Evolutionary conservation across 2,888 invertebrate genomes (phyloP), one percentile per base, ranked within the genome.

Genomic region (Dorcus hopei): DNA sequence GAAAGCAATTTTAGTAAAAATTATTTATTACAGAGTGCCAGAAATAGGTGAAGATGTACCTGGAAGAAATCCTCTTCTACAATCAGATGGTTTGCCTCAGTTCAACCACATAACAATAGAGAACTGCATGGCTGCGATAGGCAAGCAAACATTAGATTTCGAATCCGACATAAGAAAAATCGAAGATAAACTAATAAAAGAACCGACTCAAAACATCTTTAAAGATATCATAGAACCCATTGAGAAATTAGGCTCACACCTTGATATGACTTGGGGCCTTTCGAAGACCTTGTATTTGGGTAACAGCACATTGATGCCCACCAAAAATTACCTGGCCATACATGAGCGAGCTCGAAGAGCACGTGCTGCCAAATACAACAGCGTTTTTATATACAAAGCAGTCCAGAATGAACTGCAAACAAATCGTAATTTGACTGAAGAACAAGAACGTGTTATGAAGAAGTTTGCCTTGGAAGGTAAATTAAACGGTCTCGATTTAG

Each of bases 201-300:
- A 68, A 14, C 73, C 81, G 45, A 80, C 82, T 52, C 80, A 81
- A 66, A 83, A 89, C 75, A 80, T 88, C 48, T 88, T 92, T 74
- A 77, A 82, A 38, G 86, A 88, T 70, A 80, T 91, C 49, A 83
- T 95, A 61, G 81, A 86, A 63, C 90, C 91, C 1, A 72, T 95
- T 26, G 95, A 97, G 73, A 83, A 84, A 67, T 75, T 88, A 1
- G 86, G 87, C 38, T 82, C 84, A 1, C 88, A 90, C 8, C 77
- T 97, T 49, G 91, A 93, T 72, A 85, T 88, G 50, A 92, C 92
- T 3, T 95, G 93, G 93, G 92, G 93, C 8, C 83, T 94, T 67
- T 88, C 93, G 0, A 95, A 94, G 77, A 87, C 91, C 3, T 77
- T 96, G 9, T 93, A 91, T 72, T 79, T 91, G 51, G 90, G 91